Conservation (phyloP, 2,113 vertebrate species). For the Tachysurus fulvidraco region DNA sequence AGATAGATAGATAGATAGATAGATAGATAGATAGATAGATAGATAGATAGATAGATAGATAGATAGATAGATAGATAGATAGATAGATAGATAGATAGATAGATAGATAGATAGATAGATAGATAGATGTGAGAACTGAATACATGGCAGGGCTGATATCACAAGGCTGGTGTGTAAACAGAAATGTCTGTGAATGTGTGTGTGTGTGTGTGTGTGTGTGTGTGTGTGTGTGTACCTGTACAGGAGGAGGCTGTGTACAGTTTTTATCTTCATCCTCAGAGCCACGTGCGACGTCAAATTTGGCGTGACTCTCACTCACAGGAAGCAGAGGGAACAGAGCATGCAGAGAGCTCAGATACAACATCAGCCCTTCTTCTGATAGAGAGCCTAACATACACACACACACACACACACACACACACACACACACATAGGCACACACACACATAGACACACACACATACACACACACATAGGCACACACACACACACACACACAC, state of each 20-base stretch:
- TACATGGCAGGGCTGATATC: neutral
- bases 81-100: too few relatives aligned
- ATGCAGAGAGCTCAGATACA: slow-evolving; percentile 88
- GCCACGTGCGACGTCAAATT: slow-evolving; percentile 83
- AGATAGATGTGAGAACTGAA: neutral
- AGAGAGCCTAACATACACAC: slow-evolving; percentile 76
- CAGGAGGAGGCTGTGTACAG: slow-evolving; percentile 67
- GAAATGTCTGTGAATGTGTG: neutral
- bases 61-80: too few relatives aligned
- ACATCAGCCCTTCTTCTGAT: slow-evolving; percentile 89
- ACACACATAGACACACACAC: too few relatives aligned
- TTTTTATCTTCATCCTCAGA: slow-evolving; percentile 90
- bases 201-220: neutral
- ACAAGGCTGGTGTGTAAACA: neutral
- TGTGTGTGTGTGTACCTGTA: slow-evolving; percentile 68
- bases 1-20: too few relatives aligned
- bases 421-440: too few relatives aligned
- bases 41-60: too few relatives aligned
- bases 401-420: slow-evolving; percentile 40
- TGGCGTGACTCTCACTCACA: slow-evolving; percentile 73
- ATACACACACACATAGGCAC: too few relatives aligned
- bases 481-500: too few relatives aligned
- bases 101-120: neutral
- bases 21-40: too few relatives aligned
- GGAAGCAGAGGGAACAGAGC: slow-evolving; percentile 86